Conservation (phyloP, 2,888 invertebrate species). For the Ctena decussata region DNA sequence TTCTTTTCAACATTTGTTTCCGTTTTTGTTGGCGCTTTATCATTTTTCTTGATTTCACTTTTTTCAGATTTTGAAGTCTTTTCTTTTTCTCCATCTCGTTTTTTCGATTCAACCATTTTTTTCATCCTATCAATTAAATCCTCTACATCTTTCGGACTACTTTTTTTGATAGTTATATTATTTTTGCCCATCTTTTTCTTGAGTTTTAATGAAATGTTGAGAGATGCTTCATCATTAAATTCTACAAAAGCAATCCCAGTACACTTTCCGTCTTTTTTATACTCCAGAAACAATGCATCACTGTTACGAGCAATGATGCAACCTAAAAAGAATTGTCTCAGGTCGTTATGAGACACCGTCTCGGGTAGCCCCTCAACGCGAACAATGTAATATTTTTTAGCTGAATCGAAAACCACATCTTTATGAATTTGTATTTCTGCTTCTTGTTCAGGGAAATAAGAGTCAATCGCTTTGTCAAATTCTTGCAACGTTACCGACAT, state of each 20-base stretch:
- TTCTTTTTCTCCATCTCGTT: background rate
- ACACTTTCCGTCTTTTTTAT: constrained; percentile 71
- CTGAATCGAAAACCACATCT: background rate
- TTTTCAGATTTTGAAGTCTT: background rate
- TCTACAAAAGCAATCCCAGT: constrained; percentile 93
- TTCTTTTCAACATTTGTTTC: background rate
- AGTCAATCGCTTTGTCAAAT: constrained; percentile 93
- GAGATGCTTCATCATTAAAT: constrained; percentile 92
- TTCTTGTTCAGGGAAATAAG: constrained; percentile 58
- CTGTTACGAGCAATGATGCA: constrained; percentile 91
- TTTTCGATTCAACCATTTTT: constrained; percentile 38
- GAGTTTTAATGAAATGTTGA: constrained; percentile 91
- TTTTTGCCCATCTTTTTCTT: constrained; percentile 84
- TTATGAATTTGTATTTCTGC: constrained; percentile 25
- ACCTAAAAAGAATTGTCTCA: constrained; percentile 97
- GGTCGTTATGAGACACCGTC: constrained; percentile 89
- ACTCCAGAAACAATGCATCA: constrained; percentile 89
- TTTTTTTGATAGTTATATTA: constrained; percentile 65
- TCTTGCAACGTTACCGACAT: constrained; percentile 91
- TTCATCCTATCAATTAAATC: constrained; percentile 62
- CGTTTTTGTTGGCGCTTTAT: background rate
- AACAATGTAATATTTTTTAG: constrained; percentile 52
- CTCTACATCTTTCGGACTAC: constrained; percentile 70
- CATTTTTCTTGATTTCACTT: background rate
- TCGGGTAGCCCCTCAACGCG: constrained; percentile 72